Conservation (phyloP, 2,113 vertebrate genomes). For the Cyphomyrus plagiostoma region DNA sequence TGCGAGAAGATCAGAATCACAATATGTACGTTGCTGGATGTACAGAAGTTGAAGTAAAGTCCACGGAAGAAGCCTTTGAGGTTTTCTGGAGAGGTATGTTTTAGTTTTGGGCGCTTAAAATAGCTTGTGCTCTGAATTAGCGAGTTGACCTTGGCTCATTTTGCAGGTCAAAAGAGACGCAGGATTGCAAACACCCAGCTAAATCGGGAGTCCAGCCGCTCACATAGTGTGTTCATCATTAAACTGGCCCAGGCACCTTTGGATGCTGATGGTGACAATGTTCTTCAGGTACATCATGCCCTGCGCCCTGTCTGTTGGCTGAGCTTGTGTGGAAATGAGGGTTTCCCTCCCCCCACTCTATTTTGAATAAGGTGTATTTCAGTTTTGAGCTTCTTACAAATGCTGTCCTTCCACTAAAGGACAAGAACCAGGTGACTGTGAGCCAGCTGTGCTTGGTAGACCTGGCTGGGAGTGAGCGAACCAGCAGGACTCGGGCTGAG, state of each 20-base stretch:
- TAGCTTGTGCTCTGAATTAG: not conserved
- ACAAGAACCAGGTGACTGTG: slow-evolving; percentile 79
- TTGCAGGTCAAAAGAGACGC: slow-evolving; percentile 63
- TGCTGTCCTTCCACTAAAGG: slow-evolving; percentile 51
- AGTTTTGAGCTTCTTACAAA: not conserved
- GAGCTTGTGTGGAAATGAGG: not conserved
- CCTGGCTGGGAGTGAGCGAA: slow-evolving; percentile 92
- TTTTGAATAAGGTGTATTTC: not conserved
- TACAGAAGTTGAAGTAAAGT: slow-evolving; percentile 91
- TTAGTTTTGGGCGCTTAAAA: not conserved
- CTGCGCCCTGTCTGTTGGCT: not conserved
- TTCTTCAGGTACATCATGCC: slow-evolving; percentile 72
- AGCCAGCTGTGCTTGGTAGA: slow-evolving; percentile 93
- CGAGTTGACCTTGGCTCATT: not conserved
- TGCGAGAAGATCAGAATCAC: slow-evolving; percentile 92
- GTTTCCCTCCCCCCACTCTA: not conserved
- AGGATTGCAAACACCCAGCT: slow-evolving; percentile 80
- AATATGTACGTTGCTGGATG: slow-evolving; percentile 95
- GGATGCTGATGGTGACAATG: slow-evolving; percentile 82
- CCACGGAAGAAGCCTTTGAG: slow-evolving; percentile 80
- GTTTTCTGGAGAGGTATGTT: slow-evolving; percentile 70
- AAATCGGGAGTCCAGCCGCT: slow-evolving; percentile 89
- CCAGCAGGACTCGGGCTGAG: slow-evolving; percentile 85
- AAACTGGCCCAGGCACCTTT: slow-evolving; percentile 88
- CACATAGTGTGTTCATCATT: slow-evolving; percentile 86